Evolutionary conservation across 2,888 invertebrate genomes (phyloP).

Genomic region (Sinodicranocentrus sp.): DNA sequence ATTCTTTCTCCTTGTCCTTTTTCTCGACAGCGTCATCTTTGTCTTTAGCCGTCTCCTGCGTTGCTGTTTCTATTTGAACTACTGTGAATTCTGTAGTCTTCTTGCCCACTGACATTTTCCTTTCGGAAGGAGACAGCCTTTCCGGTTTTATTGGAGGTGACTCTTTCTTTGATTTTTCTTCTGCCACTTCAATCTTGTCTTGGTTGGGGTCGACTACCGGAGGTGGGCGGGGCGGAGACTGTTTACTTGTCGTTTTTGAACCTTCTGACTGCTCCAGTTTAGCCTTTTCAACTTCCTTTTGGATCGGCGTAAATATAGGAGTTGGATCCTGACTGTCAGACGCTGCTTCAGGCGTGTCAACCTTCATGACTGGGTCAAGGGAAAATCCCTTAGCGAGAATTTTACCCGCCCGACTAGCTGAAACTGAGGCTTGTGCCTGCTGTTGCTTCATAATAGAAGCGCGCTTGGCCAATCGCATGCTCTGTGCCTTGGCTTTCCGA

Average conservation of each 20-base stretch:
- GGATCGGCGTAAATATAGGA: slow-evolving; percentile 30
- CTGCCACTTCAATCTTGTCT: neutral
- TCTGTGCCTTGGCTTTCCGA: slow-evolving; percentile 15
- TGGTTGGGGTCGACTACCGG: neutral
- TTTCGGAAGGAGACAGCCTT: neutral
- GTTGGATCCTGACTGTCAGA: neutral
- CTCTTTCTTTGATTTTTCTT: neutral
- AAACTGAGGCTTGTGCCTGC: slow-evolving; percentile 18
- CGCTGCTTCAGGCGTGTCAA: neutral
- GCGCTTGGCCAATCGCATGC: slow-evolving; percentile 17
- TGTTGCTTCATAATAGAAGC: slow-evolving; percentile 32
- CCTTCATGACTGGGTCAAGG: neutral
- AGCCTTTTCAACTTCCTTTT: slow-evolving; percentile 4
- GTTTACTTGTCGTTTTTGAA: neutral
- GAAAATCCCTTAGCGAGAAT: slow-evolving; percentile 33
- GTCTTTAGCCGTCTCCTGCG: slow-evolving; percentile 12
- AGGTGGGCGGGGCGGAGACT: too few species aligned
- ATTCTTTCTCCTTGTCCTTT: neutral
- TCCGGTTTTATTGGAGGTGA: neutral
- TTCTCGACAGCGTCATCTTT: neutral
- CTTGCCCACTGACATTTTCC: neutral
- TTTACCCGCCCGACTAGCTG: slow-evolving; percentile 11
- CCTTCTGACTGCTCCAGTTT: neutral
- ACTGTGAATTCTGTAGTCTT: slow-evolving; percentile 57
- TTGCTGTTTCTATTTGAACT: slow-evolving; percentile 57